A percentile compares a stretch with the other conserved stretches of the same genome.
Evolutionary conservation across 23 tunicate genomes (phyloP).

Genomic region (Oikopleura albicans): DNA sequence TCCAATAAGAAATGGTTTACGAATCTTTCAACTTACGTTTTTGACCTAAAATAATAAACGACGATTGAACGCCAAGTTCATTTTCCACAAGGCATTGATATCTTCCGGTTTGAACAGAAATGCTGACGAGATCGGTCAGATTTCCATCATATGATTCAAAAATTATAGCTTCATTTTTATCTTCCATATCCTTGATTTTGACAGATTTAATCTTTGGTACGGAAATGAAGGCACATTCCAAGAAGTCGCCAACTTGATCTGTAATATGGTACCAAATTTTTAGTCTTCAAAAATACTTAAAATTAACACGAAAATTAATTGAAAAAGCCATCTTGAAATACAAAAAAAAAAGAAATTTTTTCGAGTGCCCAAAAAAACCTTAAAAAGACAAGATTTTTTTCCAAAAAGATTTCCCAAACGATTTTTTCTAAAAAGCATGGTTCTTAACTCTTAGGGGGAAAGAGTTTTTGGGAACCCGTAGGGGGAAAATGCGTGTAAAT

Average conservation of each 20-base stretch:
- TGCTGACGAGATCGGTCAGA: background rate
- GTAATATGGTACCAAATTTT: background rate
- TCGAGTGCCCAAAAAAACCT: too few relatives aligned
- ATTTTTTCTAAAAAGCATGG: too few relatives aligned
- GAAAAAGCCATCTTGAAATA: background rate
- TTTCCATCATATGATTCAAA: background rate
- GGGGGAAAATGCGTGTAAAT: too few relatives aligned
- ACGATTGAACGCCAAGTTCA: background rate
- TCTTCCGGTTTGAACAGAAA: background rate
- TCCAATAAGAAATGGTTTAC: too few relatives aligned
- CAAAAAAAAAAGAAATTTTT: too few relatives aligned
- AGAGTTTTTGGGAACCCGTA: too few relatives aligned
- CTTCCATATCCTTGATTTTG: background rate
- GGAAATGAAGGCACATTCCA: slow-evolving; percentile 12
- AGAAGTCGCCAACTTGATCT: background rate
- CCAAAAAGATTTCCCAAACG: too few relatives aligned
- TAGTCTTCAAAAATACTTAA: background rate
- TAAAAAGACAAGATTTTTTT: too few relatives aligned
- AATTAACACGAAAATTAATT: background rate
- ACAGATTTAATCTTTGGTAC: background rate
- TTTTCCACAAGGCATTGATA: background rate
- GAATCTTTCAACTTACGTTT: background rate
- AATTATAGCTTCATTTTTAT: background rate
- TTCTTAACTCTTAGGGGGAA: too few relatives aligned
- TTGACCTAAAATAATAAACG: background rate